phyloP scores from a whole-genome alignment of 2,797 vertebrate species.

The Corythornis leucogaster region DNA sequence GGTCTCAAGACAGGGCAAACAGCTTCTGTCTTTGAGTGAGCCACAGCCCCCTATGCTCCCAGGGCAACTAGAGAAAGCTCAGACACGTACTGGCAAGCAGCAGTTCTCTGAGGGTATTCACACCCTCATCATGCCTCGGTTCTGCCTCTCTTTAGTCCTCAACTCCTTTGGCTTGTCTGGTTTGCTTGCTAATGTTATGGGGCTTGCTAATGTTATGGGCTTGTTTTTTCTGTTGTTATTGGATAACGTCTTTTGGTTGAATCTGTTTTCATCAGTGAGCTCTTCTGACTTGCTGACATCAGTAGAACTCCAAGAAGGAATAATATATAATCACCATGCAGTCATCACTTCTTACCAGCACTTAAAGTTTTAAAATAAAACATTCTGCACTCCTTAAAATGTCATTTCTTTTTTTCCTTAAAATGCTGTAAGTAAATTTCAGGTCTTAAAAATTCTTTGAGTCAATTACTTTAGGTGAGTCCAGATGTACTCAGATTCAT shows the following conservation, averaged over 20 bases:
- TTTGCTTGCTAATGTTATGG: neutral
- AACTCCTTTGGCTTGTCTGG: neutral
- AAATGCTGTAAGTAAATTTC: neutral
- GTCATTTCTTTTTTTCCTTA: neutral
- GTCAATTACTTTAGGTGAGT: neutral
- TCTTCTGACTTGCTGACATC: constrained; percentile 11
- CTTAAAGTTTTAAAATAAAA: constrained; percentile 4
- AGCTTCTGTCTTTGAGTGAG: neutral
- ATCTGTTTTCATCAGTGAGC: neutral
- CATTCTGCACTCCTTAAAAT: neutral
- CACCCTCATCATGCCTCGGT: neutral
- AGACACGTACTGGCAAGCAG: neutral
- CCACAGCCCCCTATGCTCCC: neutral
- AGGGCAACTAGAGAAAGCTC: neutral
- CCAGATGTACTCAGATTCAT: neutral
- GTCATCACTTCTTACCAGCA: neutral
- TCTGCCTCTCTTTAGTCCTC: neutral
- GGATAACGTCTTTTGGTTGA: neutral
- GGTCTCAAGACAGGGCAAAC: neutral
- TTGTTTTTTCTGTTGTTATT: neutral
- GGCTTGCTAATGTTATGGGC: neutral
- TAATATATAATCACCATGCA: neutral
- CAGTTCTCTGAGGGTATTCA: neutral
- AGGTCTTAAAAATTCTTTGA: neutral
- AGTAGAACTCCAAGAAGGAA: neutral